A percentile compares a stretch with the other conserved stretches of the same genome.
Evolutionary conservation across 2,113 vertebrate species (phyloP).

Genomic region (Gambusia affinis): DNA sequence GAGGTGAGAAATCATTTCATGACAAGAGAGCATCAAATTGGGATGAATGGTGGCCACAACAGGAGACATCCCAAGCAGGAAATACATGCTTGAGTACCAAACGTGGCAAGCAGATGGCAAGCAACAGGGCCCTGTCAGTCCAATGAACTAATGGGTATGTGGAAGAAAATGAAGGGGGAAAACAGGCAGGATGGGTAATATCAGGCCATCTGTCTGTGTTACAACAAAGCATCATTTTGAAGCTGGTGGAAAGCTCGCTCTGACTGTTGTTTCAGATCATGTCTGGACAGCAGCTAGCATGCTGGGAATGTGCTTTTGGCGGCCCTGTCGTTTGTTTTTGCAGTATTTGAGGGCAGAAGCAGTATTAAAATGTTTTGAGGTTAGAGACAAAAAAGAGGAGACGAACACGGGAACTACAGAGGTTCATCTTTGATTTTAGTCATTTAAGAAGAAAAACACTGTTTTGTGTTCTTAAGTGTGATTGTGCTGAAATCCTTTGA

Average conservation of each 20-base stretch:
- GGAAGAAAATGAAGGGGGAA: conserved; percentile 31
- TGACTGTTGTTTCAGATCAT: conserved; percentile 46
- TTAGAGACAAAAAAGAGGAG: neutral
- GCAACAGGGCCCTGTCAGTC: conserved; percentile 65
- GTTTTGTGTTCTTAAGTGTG: neutral
- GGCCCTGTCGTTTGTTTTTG: conserved; percentile 34
- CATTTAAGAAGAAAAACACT: neutral
- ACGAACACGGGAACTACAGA: neutral
- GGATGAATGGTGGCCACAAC: conserved; percentile 38
- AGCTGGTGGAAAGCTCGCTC: conserved; percentile 49
- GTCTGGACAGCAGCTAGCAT: conserved; percentile 24
- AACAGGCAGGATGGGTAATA: conserved; percentile 51
- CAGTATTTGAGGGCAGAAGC: neutral
- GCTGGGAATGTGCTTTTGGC: conserved; percentile 38
- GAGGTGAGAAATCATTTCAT: conserved; percentile 6
- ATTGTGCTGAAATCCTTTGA: too few relatives aligned
- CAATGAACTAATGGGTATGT: conserved; percentile 51
- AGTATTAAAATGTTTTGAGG: neutral
- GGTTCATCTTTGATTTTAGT: neutral
- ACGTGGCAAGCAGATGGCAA: conserved; percentile 71
- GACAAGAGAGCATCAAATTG: conserved; percentile 25
- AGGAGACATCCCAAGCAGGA: conserved; percentile 49
- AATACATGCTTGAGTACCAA: conserved; percentile 46
- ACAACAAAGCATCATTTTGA: conserved; percentile 57
- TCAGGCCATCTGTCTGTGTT: conserved; percentile 71